These are phyloP conservation scores for Aspidapion aeneum DNA, from an alignment of 2,888 invertebrate species.

Conservation along the genomic window DNA sequence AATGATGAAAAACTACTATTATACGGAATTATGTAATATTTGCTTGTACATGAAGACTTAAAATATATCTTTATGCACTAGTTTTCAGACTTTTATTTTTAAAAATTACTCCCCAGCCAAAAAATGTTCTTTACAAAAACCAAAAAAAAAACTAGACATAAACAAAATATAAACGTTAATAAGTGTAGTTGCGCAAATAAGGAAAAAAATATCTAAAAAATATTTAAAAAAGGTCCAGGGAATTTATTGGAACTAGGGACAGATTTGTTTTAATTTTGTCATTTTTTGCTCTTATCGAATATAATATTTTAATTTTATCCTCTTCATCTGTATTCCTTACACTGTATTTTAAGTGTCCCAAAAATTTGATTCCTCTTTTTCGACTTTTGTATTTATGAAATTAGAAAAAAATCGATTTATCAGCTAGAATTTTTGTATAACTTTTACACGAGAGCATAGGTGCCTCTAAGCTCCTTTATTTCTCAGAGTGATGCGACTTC, in stretches of 20 bases:
- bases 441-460: too few relatives aligned
- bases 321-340: too few relatives aligned
- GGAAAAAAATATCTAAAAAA: slow-evolving; percentile 25
- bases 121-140: too few relatives aligned
- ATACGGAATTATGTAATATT: slow-evolving; percentile 61
- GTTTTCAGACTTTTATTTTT: slow-evolving; percentile 32
- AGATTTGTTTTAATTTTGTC: slow-evolving; percentile 44
- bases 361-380: too few relatives aligned
- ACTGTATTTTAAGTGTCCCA: too few relatives aligned
- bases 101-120: not conserved
- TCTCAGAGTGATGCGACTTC: too few relatives aligned
- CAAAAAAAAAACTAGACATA: slow-evolving; percentile 8
- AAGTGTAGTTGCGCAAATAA: slow-evolving; percentile 41
- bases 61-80: slow-evolving; percentile 76
- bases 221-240: slow-evolving; percentile 39
- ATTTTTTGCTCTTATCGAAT: slow-evolving; percentile 48
- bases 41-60: slow-evolving; percentile 74
- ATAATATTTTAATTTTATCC: slow-evolving; percentile 38
- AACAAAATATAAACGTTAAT: not conserved
- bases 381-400: too few relatives aligned
- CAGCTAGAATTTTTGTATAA: too few relatives aligned
- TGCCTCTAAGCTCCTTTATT: too few relatives aligned
- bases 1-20: too few relatives aligned
- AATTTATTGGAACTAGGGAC: slow-evolving; percentile 45
- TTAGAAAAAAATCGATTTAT: too few relatives aligned